These are phyloP conservation scores for Staurois parvus DNA, from an alignment of 2,797 vertebrate genomes.

Conservation along the genomic window DNA sequence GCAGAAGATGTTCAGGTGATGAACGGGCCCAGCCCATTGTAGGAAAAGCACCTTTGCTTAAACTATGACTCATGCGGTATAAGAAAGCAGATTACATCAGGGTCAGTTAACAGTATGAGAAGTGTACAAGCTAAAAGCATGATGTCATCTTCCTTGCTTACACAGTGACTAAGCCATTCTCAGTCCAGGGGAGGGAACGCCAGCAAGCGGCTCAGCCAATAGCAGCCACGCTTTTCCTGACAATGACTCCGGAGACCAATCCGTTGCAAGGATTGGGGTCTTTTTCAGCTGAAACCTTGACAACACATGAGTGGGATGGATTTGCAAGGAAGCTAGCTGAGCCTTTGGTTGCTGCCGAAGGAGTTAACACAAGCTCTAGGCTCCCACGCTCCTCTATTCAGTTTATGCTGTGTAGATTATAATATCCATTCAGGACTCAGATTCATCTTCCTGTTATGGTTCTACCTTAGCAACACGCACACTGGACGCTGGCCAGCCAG, in stretches of 20 bases:
- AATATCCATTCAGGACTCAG: slow-evolving; percentile 50
- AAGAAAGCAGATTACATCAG: slow-evolving; percentile 58
- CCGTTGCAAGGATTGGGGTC: slow-evolving; percentile 41
- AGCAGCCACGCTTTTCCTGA: background rate
- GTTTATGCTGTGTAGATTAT: slow-evolving; percentile 44
- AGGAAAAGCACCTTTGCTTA: slow-evolving; percentile 28
- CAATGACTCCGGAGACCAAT: slow-evolving; percentile 49
- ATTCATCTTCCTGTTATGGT: slow-evolving; percentile 50
- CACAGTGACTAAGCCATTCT: slow-evolving; percentile 59
- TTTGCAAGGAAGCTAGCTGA: slow-evolving; percentile 13
- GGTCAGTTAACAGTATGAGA: slow-evolving; percentile 46
- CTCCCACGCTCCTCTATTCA: slow-evolving; percentile 53
- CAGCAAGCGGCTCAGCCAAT: slow-evolving; percentile 12
- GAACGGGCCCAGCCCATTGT: slow-evolving; percentile 3
- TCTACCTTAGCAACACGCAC: slow-evolving; percentile 55
- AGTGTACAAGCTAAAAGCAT: slow-evolving; percentile 35
- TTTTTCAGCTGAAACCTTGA: slow-evolving; percentile 59
- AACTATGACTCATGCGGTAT: slow-evolving; percentile 56
- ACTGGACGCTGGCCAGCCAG: slow-evolving; percentile 20
- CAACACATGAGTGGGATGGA: slow-evolving; percentile 50
- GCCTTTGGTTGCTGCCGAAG: background rate
- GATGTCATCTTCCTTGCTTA: slow-evolving; percentile 51
- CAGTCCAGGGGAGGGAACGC: slow-evolving; percentile 19
- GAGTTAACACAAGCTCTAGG: slow-evolving; percentile 25
- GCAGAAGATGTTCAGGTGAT: background rate